phyloP scores from a whole-genome alignment of 1,140 invertebrate genomes.

The Hypothenemus hampei region DNA sequence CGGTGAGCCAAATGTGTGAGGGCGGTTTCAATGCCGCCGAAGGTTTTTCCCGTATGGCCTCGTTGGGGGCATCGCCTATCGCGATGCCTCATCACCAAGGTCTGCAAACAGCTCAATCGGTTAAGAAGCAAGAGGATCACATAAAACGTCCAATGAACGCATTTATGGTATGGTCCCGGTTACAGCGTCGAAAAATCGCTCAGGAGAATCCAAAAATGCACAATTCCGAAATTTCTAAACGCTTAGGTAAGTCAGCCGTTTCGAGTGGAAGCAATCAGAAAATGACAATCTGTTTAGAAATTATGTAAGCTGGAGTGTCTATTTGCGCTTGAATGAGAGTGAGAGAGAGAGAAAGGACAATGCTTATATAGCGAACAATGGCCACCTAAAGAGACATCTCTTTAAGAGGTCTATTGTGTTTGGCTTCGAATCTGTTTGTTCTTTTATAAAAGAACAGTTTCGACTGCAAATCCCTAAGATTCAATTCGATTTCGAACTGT shows the following conservation, averaged over 20 bases:
- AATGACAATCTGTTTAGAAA: constrained; percentile 43
- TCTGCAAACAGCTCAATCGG: constrained; percentile 32
- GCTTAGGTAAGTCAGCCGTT: constrained; percentile 67
- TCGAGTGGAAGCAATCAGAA: constrained; percentile 33
- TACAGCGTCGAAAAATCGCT: constrained; percentile 86
- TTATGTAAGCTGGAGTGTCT: constrained; percentile 45
- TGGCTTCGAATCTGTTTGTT: constrained; percentile 38
- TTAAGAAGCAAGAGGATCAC: constrained; percentile 60
- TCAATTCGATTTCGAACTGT: neutral
- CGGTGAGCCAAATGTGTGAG: constrained; percentile 43
- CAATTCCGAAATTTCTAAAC: constrained; percentile 95
- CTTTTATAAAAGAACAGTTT: constrained; percentile 40
- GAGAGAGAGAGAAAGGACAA: constrained; percentile 37
- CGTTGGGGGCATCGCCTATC: constrained; percentile 39
- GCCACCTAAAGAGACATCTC: constrained; percentile 46
- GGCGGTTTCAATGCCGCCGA: constrained; percentile 45
- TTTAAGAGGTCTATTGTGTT: constrained; percentile 39
- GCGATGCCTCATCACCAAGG: constrained; percentile 42
- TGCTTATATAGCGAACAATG: constrained; percentile 36
- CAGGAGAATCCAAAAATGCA: constrained; percentile 99
- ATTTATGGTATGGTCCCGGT: constrained; percentile 83
- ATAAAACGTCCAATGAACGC: constrained; percentile 87
- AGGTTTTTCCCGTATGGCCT: constrained; percentile 45
- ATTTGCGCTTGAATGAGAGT: too few relatives aligned
- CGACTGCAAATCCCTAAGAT: constrained; percentile 18